Evolutionary conservation across 2,797 vertebrate genomes (phyloP).

Genomic region (Coranthus polyacanthus): DNA sequence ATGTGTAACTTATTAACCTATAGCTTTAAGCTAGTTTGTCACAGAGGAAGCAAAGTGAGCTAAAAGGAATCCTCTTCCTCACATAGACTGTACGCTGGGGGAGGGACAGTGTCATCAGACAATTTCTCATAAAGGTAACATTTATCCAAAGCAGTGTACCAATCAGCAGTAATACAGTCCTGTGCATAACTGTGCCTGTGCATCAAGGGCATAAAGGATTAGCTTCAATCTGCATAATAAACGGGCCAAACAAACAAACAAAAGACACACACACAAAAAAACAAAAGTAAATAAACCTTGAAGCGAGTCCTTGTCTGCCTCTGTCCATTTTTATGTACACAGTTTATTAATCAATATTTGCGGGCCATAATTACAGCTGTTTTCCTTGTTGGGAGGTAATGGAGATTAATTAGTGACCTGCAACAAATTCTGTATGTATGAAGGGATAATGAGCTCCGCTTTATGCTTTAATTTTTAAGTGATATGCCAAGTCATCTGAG

Average conservation of each 20-base stretch:
- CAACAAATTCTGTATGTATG: constrained; percentile 88
- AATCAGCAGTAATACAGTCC: constrained; percentile 55
- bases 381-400: constrained; percentile 90
- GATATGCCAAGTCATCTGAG: constrained; percentile 90
- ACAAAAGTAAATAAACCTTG: constrained; percentile 81
- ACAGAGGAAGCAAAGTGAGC: too few species aligned
- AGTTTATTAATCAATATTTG: constrained; percentile 97
- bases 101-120: background rate
- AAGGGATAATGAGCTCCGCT: constrained; percentile 90
- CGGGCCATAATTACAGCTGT: constrained; percentile 92
- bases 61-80: too few species aligned
- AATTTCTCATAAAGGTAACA: constrained; percentile 49
- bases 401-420: constrained; percentile 95
- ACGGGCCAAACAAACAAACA: constrained; percentile 71
- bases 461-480: constrained; percentile 90
- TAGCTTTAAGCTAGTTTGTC: too few species aligned
- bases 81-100: background rate
- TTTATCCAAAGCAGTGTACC: constrained; percentile 68
- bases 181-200: constrained; percentile 54
- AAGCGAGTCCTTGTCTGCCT: constrained; percentile 82
- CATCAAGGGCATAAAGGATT: constrained; percentile 80
- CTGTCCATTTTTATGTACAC: constrained; percentile 85
- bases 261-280: constrained; percentile 30
- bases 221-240: constrained; percentile 79
- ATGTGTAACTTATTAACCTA: too few species aligned